A percentile compares a stretch with the other conserved stretches of the same genome.
phyloP scores from a whole-genome alignment of 2,888 invertebrate species.

The Penaeus monodon region DNA sequence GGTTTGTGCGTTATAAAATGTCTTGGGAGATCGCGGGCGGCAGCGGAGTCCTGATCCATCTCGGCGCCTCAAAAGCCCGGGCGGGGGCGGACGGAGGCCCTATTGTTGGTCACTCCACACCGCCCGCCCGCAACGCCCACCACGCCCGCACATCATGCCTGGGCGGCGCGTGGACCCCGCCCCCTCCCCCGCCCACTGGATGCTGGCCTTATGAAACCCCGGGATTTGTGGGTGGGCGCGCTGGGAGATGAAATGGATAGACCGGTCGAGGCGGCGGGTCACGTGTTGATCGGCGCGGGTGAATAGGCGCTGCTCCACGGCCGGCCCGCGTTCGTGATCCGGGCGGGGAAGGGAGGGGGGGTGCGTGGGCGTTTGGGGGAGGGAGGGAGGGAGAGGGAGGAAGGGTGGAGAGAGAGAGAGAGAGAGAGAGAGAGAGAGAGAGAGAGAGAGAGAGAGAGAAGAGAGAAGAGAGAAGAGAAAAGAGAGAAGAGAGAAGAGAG shows the following conservation, averaged over 20 bases:
- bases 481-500: neutral
- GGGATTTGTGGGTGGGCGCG: neutral
- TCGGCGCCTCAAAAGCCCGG: conserved; percentile 1
- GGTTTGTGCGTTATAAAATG: no score
- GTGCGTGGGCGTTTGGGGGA: neutral
- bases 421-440: neutral
- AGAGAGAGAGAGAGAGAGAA: rapidly evolving
- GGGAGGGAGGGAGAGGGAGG: neutral
- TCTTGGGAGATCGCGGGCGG: neutral
- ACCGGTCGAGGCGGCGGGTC: conserved; percentile 1
- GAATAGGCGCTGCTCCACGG: no score
- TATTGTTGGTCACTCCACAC: conserved; percentile 9
- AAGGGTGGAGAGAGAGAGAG: neutral
- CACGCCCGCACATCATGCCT: conserved; percentile 10
- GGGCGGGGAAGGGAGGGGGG: neutral
- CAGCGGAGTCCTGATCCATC: neutral
- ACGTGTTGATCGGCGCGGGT: no score
- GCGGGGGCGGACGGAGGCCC: neutral
- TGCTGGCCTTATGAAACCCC: neutral
- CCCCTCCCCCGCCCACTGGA: no score
- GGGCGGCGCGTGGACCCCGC: neutral
- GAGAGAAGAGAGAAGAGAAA: neutral
- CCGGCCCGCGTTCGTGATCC: no score
- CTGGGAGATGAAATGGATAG: conserved; percentile 17
- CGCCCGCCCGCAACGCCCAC: neutral